Percentiles rank a stretch among this genome's conserved stretches.
Conservation (phyloP, 2,888 invertebrate genomes). For the Cacoxenus indagator region DNA sequence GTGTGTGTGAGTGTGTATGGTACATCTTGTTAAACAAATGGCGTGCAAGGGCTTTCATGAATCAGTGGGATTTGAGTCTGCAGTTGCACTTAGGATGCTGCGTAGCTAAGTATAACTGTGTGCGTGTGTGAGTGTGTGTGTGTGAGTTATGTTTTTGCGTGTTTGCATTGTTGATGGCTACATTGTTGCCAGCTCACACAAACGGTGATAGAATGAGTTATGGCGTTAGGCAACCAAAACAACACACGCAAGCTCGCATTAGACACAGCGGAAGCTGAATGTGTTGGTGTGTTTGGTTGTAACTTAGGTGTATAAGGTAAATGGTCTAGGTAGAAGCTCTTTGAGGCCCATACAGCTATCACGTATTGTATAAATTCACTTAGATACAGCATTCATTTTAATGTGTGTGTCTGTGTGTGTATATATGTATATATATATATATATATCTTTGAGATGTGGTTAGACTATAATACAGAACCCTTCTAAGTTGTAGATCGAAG, state of each 20-base stretch:
- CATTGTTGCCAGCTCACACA: constrained; percentile 32
- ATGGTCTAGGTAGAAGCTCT: constrained; percentile 47
- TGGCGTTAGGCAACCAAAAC: constrained; percentile 33
- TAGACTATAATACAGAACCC: no score
- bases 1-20: neutral
- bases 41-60: neutral
- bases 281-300: no score
- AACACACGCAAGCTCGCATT: constrained; percentile 17
- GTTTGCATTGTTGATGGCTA: neutral
- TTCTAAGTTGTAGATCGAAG: no score
- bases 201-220: constrained; percentile 41
- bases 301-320: neutral
- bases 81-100: neutral
- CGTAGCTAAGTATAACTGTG: neutral
- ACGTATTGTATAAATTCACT: constrained; percentile 38
- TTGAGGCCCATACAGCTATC: constrained; percentile 60
- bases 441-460: no score
- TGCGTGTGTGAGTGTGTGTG: constrained; percentile 9
- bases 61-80: neutral
- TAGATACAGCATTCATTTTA: neutral
- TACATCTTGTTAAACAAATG: neutral
- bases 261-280: neutral
- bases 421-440: neutral
- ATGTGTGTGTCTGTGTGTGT: neutral
- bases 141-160: constrained; percentile 21